These are phyloP conservation scores for Thalassaphorura encarpata DNA, from an alignment of 1,140 invertebrate genomes.

Conservation along the genomic window DNA sequence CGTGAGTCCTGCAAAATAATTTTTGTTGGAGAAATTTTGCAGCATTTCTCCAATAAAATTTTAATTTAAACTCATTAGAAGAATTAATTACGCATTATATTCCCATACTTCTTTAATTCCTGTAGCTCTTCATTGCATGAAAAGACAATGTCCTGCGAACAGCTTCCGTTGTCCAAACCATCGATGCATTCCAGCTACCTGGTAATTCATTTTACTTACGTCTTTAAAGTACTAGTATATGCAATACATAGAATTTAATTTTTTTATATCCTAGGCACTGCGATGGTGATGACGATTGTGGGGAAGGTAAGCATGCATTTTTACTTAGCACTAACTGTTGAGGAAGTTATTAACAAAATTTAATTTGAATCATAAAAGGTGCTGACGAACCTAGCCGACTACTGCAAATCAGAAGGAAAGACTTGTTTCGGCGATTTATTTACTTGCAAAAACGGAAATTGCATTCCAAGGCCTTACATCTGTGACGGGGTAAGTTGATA, in stretches of 20 bases:
- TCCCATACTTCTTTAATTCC: no score
- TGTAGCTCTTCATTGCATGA: conserved; percentile 68
- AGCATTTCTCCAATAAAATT: no score
- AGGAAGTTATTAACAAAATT: conserved; percentile 38
- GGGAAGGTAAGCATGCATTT: conserved; percentile 78
- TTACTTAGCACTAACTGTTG: no score
- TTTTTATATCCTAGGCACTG: conserved; percentile 62
- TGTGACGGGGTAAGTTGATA: conserved; percentile 61
- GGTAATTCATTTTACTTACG: no score
- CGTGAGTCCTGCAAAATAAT: no score
- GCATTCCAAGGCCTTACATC: conserved; percentile 91
- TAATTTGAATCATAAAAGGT: neutral
- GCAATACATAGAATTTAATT: no score
- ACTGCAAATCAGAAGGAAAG: conserved; percentile 84
- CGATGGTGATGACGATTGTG: conserved; percentile 78
- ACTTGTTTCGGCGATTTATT: conserved; percentile 92
- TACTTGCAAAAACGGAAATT: conserved; percentile 93
- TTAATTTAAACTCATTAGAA: no score
- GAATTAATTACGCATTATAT: no score
- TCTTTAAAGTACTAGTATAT: no score
- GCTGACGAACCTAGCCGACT: conserved; percentile 44
- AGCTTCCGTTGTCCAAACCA: conserved; percentile 82
- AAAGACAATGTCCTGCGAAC: conserved; percentile 78
- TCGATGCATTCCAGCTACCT: conserved; percentile 50
- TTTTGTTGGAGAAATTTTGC: no score